Evolutionary conservation across 2,797 vertebrate species (phyloP), one percentile per base, ranked within the genome.

Genomic region (Hemibagrus guttatus): DNA sequence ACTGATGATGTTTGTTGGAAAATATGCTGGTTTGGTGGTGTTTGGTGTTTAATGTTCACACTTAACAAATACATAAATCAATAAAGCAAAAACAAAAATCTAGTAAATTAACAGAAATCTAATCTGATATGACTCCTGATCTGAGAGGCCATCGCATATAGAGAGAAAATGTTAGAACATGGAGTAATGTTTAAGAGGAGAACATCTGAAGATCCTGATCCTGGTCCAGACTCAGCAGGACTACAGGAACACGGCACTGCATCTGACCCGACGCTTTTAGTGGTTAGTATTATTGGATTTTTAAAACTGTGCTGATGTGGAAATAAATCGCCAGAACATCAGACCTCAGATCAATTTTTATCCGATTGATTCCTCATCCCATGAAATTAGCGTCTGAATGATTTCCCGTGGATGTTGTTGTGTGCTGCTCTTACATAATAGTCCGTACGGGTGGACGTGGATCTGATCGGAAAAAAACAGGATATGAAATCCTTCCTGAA

Each of bases 401-500:
- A 35, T 78, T 78, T 58, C 54, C 17, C 61, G 78, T 39, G 76
- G 1, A 8, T 59, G 54, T 61, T 80, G 31, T 59, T 7, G 11
- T 39, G 76, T 39, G 3, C 21, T 3, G 56, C 21, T 61, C 35
- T 42, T n/a, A 59, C 17, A 0, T 7, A 59, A 80, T n/a, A 2
- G 13, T 76, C 49, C n/a, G 3, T 19, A 28, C 4, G 72, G 23
- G 49, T 28, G 46, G n/a, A 52, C 14, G 6, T 61, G 78, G 78
- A 42, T 61, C 52, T 6, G 54, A 72, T 58, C 17, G 63, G 21
- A 11, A 59, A 74, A 58, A 74, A 84, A 84, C 68, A 72, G 83
- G 83, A 84, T 59, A 59, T 42, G 35, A 46, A 84, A 58, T 59
- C 35, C 54, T 84, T 74, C 56, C 83, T 59, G 66, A 59, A 9